Conservation (phyloP, 2,113 vertebrate species). For the Daboia siamensis region DNA sequence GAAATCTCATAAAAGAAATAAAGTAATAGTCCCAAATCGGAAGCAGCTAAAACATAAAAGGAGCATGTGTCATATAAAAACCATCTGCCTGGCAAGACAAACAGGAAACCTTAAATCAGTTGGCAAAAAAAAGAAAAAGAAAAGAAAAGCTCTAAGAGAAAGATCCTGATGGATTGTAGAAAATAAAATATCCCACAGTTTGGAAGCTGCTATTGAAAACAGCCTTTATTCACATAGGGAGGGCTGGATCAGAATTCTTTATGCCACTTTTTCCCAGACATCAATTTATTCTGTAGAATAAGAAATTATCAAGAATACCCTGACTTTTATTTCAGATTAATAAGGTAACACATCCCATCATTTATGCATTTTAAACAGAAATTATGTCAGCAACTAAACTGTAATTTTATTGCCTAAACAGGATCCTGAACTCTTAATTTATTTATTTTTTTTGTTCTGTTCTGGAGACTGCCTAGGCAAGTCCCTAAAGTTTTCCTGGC, state of each 20-base stretch:
- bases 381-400: background rate
- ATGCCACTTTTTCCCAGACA: background rate
- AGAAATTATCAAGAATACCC: background rate
- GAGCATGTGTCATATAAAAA: background rate
- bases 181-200: background rate
- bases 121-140: background rate
- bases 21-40: background rate
- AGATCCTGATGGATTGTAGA: background rate
- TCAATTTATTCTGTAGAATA: background rate
- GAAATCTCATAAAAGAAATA: background rate
- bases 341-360: background rate
- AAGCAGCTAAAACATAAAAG: background rate
- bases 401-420: conserved; percentile 6
- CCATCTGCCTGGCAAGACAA: background rate
- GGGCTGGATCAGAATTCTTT: background rate
- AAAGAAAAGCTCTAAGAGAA: background rate
- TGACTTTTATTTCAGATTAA: background rate
- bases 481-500: background rate
- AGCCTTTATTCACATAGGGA: background rate
- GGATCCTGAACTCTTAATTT: background rate
- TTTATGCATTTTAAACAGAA: background rate
- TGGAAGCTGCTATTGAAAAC: background rate
- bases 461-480: background rate
- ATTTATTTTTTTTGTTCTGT: background rate
- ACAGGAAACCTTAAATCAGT: background rate